A percentile compares a stretch with the other conserved stretches of the same genome.
Conservation (phyloP, 2,113 vertebrate genomes). For the Perca flavescens region DNA sequence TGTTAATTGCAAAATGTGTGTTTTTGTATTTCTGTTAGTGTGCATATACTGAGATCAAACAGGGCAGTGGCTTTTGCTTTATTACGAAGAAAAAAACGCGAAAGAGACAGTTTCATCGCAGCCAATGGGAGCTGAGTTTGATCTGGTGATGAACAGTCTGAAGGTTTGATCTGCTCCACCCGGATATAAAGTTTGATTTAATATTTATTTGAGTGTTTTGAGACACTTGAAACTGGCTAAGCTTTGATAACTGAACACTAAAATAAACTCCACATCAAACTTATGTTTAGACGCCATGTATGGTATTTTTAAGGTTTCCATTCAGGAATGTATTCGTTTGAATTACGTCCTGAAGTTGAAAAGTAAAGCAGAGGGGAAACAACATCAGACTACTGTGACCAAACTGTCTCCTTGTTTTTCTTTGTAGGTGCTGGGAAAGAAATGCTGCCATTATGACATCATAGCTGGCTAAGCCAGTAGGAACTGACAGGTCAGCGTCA, state of each 20-base stretch:
- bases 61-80: slow-evolving; percentile 64
- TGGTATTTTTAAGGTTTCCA: too few relatives aligned
- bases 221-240: too few relatives aligned
- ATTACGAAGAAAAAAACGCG: background rate
- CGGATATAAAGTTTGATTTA: background rate
- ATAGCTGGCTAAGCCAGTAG: slow-evolving; percentile 65
- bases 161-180: background rate
- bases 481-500: background rate
- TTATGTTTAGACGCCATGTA: too few relatives aligned
- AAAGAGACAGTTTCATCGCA: slow-evolving; percentile 30
- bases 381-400: slow-evolving; percentile 5
- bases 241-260: too few relatives aligned
- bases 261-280: too few relatives aligned
- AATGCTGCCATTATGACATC: slow-evolving; percentile 58
- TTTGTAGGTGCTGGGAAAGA: slow-evolving; percentile 31
- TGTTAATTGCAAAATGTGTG: slow-evolving; percentile 11
- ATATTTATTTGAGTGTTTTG: background rate
- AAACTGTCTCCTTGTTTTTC: slow-evolving; percentile 29
- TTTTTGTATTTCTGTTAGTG: background rate
- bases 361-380: background rate
- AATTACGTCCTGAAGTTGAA: background rate
- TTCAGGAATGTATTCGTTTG: too few relatives aligned
- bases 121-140: background rate
- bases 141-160: background rate
- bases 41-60: slow-evolving; percentile 4